Evolutionary conservation across 2,888 invertebrate species (phyloP).

Genomic region (Sesamia inferens): DNA sequence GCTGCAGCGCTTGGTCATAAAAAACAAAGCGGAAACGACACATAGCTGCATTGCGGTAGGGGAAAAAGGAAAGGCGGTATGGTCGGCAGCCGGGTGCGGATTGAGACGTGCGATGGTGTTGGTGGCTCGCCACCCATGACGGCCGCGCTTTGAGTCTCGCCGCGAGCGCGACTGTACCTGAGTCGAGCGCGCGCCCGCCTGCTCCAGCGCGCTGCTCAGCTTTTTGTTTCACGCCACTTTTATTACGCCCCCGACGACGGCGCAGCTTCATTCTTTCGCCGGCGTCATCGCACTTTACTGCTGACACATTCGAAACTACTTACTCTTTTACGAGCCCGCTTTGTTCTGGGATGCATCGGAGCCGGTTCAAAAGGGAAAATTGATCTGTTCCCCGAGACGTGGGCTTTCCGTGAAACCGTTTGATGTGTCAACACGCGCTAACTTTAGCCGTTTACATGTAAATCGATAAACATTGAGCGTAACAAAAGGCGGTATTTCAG

Average conservation of each 20-base stretch:
- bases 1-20: conserved; percentile 87
- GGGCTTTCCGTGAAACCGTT: conserved; percentile 77
- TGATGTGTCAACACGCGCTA: conserved; percentile 80
- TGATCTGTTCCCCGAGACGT: conserved; percentile 78
- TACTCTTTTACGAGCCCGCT: conserved; percentile 85
- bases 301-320: conserved; percentile 87
- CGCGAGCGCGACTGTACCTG: conserved; percentile 70
- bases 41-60: conserved; percentile 90
- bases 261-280: conserved; percentile 75
- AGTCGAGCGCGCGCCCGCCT: conserved; percentile 68
- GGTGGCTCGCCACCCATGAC: conserved; percentile 90
- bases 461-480: conserved; percentile 71
- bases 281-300: conserved; percentile 82
- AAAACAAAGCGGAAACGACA: conserved; percentile 90
- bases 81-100: conserved; percentile 88
- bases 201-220: conserved; percentile 71
- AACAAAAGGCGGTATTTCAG: conserved; percentile 74
- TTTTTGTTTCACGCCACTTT: conserved; percentile 89
- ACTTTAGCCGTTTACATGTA: conserved; percentile 69
- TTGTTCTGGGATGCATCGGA: conserved; percentile 79
- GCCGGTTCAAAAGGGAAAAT: conserved; percentile 84
- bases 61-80: conserved; percentile 89
- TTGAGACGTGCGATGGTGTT: conserved; percentile 90
- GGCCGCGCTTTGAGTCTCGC: conserved; percentile 86
- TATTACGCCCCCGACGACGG: conserved; percentile 85